Evolutionary conservation across 2,888 invertebrate genomes (phyloP), one percentile per base, ranked within the genome.

Genomic region (Gandaritis pyraliata): DNA sequence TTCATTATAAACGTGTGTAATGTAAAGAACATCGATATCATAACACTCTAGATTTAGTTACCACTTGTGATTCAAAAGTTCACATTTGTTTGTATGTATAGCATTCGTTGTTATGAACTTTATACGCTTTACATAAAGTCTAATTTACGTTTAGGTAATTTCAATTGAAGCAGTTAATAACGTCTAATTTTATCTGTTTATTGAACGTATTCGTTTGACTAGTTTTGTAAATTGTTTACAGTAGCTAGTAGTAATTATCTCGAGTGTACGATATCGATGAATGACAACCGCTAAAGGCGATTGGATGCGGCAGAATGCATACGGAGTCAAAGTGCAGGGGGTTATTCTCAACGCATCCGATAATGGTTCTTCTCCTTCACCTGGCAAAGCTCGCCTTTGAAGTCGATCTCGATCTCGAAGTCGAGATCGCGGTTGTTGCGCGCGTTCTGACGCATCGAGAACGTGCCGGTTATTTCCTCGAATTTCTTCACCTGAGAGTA

Each of bases 361-460:
- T 98, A 98, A 79, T 95, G 95, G 81, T 97, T 98, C 71, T 94
- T 94, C 93, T 97, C 97, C 70, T 95, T 94, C 66, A 98, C 95
- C 84, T 96, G 95, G 64, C 97, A 96, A 64, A 97, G 92, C 79
- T 97, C 97, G 23, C 97, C 97, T 76, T 98, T 96, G 92, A 99
- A 99, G 78, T 97, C 96, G 50, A 99, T 94, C 78, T 97, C 96
- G 65, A 99, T 95, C 72, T 95, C 95, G 87, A 99, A 99, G 91
- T 99, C 99, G 69, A 99, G 94, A 88, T 99, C 99, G 52, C 99
- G 95, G 89, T 97, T 98, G 90, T 99, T 99, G 64, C 98, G 94
- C 63, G 96, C 96, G 91, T 99, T 99, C 47, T 99, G 99, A 73
- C 96, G 96, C 96, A 99, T 97, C 54, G 95, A 94, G 86, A 99